Conservation (phyloP, 2,888 invertebrate genomes). For the Stenoptilia bipunctidactyla region DNA sequence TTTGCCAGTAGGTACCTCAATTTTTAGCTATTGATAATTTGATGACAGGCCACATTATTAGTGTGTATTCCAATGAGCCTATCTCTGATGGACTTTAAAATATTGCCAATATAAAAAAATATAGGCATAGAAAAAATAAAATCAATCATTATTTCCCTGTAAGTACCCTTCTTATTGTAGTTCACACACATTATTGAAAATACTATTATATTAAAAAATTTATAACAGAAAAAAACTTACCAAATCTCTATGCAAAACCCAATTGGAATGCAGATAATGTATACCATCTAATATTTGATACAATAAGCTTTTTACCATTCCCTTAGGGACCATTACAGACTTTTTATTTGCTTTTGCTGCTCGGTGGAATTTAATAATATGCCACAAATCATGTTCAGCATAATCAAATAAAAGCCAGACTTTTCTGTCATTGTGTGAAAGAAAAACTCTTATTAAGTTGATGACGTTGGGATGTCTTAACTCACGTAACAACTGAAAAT, state of each 20-base stretch:
- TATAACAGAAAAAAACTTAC: conserved; percentile 52
- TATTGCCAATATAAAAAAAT: too few species aligned
- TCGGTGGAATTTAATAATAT: conserved; percentile 98
- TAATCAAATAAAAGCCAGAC: conserved; percentile 98
- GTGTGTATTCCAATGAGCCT: too few species aligned
- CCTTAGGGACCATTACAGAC: conserved; percentile 94
- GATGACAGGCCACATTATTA: too few species aligned
- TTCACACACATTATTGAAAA: too few species aligned
- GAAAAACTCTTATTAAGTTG: conserved; percentile 93
- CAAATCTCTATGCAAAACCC: conserved; percentile 98
- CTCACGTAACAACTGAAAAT: conserved; percentile 88
- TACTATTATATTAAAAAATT: too few species aligned
- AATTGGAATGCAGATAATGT: conserved; percentile 98
- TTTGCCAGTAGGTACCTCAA: too few species aligned
- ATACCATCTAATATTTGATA: conserved; percentile 99
- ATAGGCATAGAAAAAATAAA: too few species aligned
- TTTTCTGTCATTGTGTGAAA: conserved; percentile 96
- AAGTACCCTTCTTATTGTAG: too few species aligned
- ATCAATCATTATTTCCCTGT: too few species aligned
- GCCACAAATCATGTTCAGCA: conserved; percentile 99
- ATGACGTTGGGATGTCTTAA: conserved; percentile 98
- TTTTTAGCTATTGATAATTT: too few species aligned
- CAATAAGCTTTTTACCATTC: conserved; percentile 96
- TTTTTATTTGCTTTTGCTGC: conserved; percentile 98
- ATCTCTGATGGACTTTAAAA: too few species aligned